Base-by-base conservation (phyloP, 1,140 invertebrate genomes). In the Drosophila tristis region DNA sequence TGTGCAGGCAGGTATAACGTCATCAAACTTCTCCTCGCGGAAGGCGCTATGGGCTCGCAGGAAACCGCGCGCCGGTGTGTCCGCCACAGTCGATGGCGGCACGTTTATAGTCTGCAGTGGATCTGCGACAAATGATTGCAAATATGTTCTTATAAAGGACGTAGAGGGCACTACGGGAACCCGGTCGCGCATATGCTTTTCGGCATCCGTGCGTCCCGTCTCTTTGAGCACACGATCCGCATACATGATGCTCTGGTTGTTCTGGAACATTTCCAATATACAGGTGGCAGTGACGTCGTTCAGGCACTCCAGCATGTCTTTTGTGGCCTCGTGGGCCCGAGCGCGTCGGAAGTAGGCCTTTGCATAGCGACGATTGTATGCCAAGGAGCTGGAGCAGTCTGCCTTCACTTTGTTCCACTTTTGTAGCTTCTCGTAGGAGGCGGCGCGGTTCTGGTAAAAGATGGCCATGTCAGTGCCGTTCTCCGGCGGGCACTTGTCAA, bases 381-480 rank as follows among this genome's bases (percentile, higher is more conserved):
- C 94, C 25, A 99, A 93, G 4, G 98, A 98, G 92, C 94, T 94
- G 4, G 95, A 95, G 92, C 97, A 98, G 92, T 99, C 98, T 70
- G 95, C 94, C 78, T 97, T 95, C 0, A 98, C 97, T 68, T 95
- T 93, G 61, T 95, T 94, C 94, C 95, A 97, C 92, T 98, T 97
- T 92, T 96, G 96, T 93, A 98, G 93, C 91, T 98, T 97, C 92
- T 99, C 98, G 93, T 98, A 97, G 25, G 97, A 96, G 43, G 98
- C 98, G 5, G 98, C 98, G 90, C 98, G 95, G 90, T 99, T 99
- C 92, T 99, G 98, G 93, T 98, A 98, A 92, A 97, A 98, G 11
- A 96, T 98, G 4, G 98, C 95, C 47, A 99, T 92, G 74, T 97
- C 96, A 3, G 94, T 93, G 31, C 93, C 93, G 78, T 96, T 94